Conservation (phyloP, 2,113 vertebrate genomes). For the Anguilla japonica region DNA sequence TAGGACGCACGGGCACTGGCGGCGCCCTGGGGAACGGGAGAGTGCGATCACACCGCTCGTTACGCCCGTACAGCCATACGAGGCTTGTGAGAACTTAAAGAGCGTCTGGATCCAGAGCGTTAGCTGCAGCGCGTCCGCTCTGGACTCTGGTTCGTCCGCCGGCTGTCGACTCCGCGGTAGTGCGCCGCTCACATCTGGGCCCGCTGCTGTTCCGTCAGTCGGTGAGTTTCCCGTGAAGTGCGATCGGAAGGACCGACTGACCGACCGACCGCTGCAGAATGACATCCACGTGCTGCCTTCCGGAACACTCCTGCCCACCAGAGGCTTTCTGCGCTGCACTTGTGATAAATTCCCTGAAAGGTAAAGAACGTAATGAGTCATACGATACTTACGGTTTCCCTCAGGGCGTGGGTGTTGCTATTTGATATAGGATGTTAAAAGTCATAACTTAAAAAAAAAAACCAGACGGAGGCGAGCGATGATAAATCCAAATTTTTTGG, state of each 20-base stretch:
- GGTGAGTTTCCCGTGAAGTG: not conserved
- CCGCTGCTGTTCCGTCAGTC: slow-evolving; percentile 15
- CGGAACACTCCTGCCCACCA: too few species aligned
- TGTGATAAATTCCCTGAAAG: not conserved
- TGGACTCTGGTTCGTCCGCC: not conserved
- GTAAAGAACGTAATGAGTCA: not conserved
- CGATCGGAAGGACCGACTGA: not conserved
- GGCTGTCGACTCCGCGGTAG: not conserved
- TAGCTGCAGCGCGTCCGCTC: not conserved
- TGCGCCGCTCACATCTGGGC: not conserved
- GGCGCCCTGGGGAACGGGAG: too few species aligned
- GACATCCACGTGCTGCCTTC: not conserved
- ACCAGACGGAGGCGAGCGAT: not conserved
- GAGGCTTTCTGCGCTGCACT: not conserved
- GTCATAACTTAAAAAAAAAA: not conserved
- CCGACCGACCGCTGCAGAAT: not conserved
- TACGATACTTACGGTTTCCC: not conserved
- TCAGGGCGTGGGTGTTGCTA: too few species aligned
- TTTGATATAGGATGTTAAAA: not conserved
- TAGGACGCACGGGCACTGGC: too few species aligned
- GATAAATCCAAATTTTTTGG: not conserved
- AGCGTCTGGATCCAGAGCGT: not conserved
- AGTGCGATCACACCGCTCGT: too few species aligned
- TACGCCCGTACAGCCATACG: too few species aligned
- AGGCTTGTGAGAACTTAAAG: not conserved